phyloP scores from a whole-genome alignment of 23 tunicate genomes.

The Clavelina lepadiformis region DNA sequence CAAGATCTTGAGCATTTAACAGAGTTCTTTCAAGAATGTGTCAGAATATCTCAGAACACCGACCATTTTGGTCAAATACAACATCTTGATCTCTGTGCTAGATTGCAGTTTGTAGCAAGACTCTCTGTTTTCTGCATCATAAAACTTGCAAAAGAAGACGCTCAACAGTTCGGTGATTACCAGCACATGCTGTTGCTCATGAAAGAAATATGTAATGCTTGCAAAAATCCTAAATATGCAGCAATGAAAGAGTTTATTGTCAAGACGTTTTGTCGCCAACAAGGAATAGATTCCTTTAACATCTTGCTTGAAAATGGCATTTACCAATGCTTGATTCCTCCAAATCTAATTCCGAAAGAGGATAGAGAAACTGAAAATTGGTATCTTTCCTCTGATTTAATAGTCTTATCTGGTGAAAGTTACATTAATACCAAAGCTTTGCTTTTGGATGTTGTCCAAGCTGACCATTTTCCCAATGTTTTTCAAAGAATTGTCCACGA shows the following conservation, averaged over 20 bases:
- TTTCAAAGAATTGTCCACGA: background rate
- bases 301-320: constrained; percentile 1
- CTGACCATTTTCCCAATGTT: background rate
- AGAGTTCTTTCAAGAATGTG: constrained; percentile 1
- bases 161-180: background rate
- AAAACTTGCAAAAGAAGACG: background rate
- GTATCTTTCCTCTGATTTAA: background rate
- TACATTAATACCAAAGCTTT: background rate
- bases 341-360: constrained; percentile 11
- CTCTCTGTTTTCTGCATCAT: constrained; percentile 8
- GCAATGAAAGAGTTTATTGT: constrained; percentile 18
- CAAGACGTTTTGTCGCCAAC: constrained; percentile 20
- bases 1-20: background rate
- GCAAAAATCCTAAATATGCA: background rate
- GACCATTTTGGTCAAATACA: constrained; percentile 2
- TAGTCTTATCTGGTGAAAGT: constrained; percentile 4
- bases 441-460: background rate
- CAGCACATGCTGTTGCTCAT: constrained; percentile 6
- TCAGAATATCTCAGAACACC: background rate
- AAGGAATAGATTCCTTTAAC: constrained; percentile 14
- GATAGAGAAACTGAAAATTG: constrained; percentile 2
- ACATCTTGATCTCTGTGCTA: constrained; percentile 23
- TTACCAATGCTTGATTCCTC: constrained; percentile 13
- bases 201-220: background rate
- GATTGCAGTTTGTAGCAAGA: constrained; percentile 7